Evolutionary conservation across 2,113 vertebrate species (phyloP).

Genomic region (Isichthys henryi): DNA sequence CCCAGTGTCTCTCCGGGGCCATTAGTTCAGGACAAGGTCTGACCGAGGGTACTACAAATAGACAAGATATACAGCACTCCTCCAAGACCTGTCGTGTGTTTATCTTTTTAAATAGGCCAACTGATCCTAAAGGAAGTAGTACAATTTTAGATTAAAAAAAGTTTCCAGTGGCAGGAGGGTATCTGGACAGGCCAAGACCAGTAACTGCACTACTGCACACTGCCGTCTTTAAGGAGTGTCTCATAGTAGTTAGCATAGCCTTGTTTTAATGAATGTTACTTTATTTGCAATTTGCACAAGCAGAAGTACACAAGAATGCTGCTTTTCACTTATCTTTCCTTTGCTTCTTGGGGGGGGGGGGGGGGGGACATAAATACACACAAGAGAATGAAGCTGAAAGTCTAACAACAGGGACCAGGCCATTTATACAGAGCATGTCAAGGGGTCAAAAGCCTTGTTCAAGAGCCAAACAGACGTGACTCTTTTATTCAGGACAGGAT

Average conservation of each 20-base stretch:
- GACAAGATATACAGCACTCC: not conserved
- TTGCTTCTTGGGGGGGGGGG: not conserved
- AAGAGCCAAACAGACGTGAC: not conserved
- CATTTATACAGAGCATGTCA: not conserved
- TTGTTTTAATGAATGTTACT: not conserved
- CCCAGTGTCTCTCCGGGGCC: not conserved
- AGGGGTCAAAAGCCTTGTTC: not conserved
- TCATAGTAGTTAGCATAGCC: not conserved
- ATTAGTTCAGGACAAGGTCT: not conserved
- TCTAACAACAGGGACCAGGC: not conserved
- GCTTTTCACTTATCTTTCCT: not conserved
- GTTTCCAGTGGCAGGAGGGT: constrained; percentile 16
- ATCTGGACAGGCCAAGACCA: constrained; percentile 27
- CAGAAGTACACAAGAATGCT: not conserved
- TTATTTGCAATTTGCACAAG: not conserved
- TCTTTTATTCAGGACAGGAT: not conserved
- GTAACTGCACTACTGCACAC: constrained; percentile 2
- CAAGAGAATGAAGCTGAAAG: not conserved
- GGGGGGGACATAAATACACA: not conserved
- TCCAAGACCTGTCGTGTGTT: not conserved
- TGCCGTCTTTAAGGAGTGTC: not conserved
- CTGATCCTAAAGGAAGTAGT: constrained; percentile 49
- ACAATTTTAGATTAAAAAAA: constrained; percentile 50
- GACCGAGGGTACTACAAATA: constrained; percentile 1
- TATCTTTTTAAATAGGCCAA: constrained; percentile 23